Conservation (phyloP, 30 jellyfish, hydroid and myxozoan species). For the Cassiopea xamachana region DNA sequence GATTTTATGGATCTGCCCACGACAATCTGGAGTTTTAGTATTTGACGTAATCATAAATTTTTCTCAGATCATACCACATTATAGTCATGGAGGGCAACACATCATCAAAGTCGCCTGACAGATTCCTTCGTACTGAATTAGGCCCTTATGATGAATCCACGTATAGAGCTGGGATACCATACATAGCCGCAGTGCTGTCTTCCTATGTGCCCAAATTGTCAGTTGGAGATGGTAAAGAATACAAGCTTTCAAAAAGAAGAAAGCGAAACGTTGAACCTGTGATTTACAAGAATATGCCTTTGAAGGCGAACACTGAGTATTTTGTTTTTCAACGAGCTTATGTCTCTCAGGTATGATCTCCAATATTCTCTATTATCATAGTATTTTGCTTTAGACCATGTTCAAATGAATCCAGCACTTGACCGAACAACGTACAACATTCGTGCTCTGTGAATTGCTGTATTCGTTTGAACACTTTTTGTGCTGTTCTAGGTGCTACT, state of each 20-base stretch:
- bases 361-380: background rate
- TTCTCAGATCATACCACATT: slow-evolving; percentile 67
- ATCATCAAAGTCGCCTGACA: slow-evolving; percentile 23
- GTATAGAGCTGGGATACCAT: slow-evolving; percentile 61
- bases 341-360: slow-evolving; percentile 34
- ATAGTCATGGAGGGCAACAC: slow-evolving; percentile 41
- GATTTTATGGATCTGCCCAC: background rate
- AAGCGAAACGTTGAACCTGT: slow-evolving; percentile 28
- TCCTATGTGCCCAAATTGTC: slow-evolving; percentile 34
- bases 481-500: too few relatives aligned
- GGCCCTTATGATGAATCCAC: slow-evolving; percentile 47
- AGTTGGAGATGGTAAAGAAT: slow-evolving; percentile 86
- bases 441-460: background rate
- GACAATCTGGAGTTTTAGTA: background rate
- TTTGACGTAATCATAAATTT: background rate
- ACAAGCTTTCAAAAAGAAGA: slow-evolving; percentile 12
- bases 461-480: too few relatives aligned
- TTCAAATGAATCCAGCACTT: background rate
- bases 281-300: slow-evolving; percentile 53
- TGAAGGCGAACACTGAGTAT: slow-evolving; percentile 63
- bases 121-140: slow-evolving; percentile 7
- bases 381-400: background rate
- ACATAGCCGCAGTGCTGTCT: slow-evolving; percentile 76
- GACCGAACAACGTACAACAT: background rate
- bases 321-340: slow-evolving; percentile 69